Percentiles rank a stretch among this genome's conserved stretches.
Evolutionary conservation across 2,888 invertebrate species (phyloP).

Genomic region (Ichneumoninae sp.): DNA sequence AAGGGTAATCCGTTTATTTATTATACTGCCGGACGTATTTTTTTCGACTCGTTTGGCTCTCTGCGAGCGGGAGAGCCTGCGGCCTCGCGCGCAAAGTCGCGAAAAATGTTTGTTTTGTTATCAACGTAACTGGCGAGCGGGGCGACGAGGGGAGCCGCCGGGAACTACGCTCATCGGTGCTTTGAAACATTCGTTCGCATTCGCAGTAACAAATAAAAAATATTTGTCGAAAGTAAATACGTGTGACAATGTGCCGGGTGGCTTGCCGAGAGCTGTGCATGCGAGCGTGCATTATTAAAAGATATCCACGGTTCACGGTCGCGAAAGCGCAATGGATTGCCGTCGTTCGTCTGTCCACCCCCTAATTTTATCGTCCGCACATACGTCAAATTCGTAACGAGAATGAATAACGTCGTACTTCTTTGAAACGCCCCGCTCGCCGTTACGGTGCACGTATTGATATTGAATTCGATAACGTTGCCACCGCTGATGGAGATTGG

Average conservation of each 20-base stretch:
- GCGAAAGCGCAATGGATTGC: not conserved
- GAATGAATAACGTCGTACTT: not conserved
- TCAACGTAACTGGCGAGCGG: conserved; percentile 5
- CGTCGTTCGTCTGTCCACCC: not conserved
- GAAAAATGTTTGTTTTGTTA: conserved; percentile 55
- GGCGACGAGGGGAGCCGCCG: conserved; percentile 1
- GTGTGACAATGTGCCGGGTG: conserved; percentile 28
- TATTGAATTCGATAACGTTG: not conserved
- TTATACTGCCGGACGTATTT: conserved; percentile 40
- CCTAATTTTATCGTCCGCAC: conserved; percentile 10
- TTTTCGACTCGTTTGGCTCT: conserved; percentile 31
- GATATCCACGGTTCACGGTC: not conserved
- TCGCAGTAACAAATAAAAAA: conserved; percentile 29
- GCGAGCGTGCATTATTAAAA: conserved; percentile 10
- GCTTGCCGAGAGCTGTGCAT: not conserved
- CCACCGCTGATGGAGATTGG: not conserved
- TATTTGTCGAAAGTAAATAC: conserved; percentile 51
- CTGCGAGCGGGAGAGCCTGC: not conserved
- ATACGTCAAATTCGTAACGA: conserved; percentile 14
- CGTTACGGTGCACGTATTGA: not conserved
- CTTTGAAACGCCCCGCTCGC: not conserved
- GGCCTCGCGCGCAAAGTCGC: conserved; percentile 18
- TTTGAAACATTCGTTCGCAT: conserved; percentile 38
- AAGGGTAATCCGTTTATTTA: conserved; percentile 55
- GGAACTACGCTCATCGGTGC: conserved; percentile 15